Conservation (phyloP, 2,113 vertebrate species). For the Eonycteris spelaea region DNA sequence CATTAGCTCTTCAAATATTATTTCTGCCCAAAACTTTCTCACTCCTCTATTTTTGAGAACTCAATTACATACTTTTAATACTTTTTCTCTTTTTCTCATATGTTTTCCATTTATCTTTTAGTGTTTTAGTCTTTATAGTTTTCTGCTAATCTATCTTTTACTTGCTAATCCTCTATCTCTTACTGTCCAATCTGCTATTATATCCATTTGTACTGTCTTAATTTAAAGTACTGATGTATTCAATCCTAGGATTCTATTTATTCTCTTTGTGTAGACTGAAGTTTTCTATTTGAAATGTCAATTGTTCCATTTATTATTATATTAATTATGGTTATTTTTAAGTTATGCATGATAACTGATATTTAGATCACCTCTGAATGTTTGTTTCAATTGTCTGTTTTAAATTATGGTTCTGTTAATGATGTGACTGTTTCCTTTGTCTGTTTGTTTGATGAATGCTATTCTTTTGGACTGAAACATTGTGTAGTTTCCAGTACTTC, state of each 20-base stretch:
- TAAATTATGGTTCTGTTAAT: not conserved
- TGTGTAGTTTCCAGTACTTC: not conserved
- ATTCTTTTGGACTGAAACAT: not conserved
- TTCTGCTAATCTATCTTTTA: not conserved
- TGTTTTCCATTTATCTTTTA: not conserved
- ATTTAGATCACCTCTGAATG: not conserved
- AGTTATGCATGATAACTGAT: not conserved
- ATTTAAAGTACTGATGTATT: not conserved
- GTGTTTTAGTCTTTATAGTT: no score
- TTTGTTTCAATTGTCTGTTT: not conserved
- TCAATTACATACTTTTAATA: not conserved
- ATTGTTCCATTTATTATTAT: not conserved
- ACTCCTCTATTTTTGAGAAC: not conserved
- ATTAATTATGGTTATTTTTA: not conserved
- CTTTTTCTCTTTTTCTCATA: not conserved
- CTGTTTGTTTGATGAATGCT: not conserved
- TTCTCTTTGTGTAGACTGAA: slow-evolving; percentile 17
- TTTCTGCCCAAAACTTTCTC: not conserved
- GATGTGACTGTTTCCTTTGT: not conserved
- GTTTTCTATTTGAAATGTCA: not conserved
- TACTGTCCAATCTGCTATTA: not conserved
- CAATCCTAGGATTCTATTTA: not conserved
- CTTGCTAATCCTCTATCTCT: not conserved
- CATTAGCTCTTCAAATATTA: not conserved
- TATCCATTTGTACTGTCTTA: not conserved